Evolutionary conservation across 2,113 vertebrate species (phyloP).

Genomic region (Vombatus ursinus): DNA sequence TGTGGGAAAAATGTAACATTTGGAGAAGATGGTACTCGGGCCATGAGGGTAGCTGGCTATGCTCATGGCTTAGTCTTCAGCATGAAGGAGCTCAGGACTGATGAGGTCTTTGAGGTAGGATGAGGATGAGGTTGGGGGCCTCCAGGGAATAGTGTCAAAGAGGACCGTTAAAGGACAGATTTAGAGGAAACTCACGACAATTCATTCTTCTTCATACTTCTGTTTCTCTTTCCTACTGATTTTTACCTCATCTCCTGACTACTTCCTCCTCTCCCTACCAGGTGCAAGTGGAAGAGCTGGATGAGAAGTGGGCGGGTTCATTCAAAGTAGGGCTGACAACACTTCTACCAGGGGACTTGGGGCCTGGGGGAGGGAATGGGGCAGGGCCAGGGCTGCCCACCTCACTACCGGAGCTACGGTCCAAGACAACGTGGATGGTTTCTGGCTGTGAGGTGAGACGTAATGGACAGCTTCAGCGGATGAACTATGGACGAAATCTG

Average conservation of each 20-base stretch:
- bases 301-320: slow-evolving; percentile 93
- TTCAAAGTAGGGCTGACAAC: slow-evolving; percentile 92
- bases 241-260: background rate
- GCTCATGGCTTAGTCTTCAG: slow-evolving; percentile 93
- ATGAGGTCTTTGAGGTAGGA: slow-evolving; percentile 92
- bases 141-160: background rate
- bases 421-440: slow-evolving; percentile 94
- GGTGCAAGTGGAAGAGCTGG: slow-evolving; percentile 92
- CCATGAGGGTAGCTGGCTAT: slow-evolving; percentile 87
- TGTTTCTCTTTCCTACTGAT: background rate
- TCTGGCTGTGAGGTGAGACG: slow-evolving; percentile 91
- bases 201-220: background rate
- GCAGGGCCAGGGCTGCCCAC: slow-evolving; percentile 88
- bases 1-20: slow-evolving; percentile 94
- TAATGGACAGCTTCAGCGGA: slow-evolving; percentile 90
- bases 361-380: slow-evolving; percentile 83
- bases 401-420: slow-evolving; percentile 89
- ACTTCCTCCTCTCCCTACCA: slow-evolving; percentile 55
- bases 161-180: background rate
- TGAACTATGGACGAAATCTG: slow-evolving; percentile 92
- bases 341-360: slow-evolving; percentile 87
- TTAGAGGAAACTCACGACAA: background rate
- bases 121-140: too few species aligned
- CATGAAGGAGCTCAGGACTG: slow-evolving; percentile 89
- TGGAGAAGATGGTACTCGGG: slow-evolving; percentile 90